phyloP scores from a whole-genome alignment of 2,797 vertebrate genomes.

The Epinephelus coioides region DNA sequence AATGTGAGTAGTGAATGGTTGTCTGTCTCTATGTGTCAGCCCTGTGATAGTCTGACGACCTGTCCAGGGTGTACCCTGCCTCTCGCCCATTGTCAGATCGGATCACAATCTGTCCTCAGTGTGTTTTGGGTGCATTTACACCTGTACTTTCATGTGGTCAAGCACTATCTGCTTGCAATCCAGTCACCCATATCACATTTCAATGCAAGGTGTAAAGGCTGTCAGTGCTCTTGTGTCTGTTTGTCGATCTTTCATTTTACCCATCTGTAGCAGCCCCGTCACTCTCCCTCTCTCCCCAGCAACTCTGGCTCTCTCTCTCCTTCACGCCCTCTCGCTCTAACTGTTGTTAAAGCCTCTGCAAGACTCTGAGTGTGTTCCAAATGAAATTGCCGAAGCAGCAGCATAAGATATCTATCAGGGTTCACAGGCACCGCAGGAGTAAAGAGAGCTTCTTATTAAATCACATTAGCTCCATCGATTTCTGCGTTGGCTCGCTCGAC shows the following conservation, averaged over 20 bases:
- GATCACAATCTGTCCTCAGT: too few species aligned
- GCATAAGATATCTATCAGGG: constrained; percentile 81
- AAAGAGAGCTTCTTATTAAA: constrained; percentile 84
- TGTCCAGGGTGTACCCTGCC: too few species aligned
- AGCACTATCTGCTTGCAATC: too few species aligned
- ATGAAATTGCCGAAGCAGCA: constrained; percentile 81
- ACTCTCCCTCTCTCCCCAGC: background rate
- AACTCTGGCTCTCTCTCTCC: background rate
- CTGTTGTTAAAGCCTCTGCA: constrained; percentile 67
- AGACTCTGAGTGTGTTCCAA: constrained; percentile 81
- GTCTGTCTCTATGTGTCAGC: too few species aligned
- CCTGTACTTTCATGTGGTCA: too few species aligned
- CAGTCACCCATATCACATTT: too few species aligned
- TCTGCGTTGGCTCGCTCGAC: constrained; percentile 70
- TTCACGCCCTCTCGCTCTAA: constrained; percentile 26
- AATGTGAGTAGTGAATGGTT: too few species aligned
- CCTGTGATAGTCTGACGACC: too few species aligned
- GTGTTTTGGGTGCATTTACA: too few species aligned
- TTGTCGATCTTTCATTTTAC: constrained; percentile 34
- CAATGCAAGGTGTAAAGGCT: too few species aligned
- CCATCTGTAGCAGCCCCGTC: constrained; percentile 16
- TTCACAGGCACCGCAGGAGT: constrained; percentile 63
- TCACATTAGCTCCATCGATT: constrained; percentile 85
- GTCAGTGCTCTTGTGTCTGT: background rate
- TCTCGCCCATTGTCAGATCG: too few species aligned